phyloP scores from a whole-genome alignment of 2,113 vertebrate genomes.

The Pluvianellus socialis region DNA sequence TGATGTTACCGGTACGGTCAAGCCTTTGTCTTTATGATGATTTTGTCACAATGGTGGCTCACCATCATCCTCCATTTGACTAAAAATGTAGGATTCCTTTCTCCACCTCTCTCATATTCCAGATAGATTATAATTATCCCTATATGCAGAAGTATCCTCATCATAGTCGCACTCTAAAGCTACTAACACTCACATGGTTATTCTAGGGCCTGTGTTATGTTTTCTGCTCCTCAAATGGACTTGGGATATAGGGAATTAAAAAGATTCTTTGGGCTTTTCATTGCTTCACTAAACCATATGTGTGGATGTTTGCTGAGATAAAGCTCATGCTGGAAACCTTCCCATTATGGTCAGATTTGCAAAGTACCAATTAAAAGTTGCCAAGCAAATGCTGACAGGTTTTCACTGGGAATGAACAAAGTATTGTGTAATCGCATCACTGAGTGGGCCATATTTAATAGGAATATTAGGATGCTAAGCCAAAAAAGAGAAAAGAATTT shows the following conservation, averaged over 20 bases:
- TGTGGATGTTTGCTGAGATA: not conserved
- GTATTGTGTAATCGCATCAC: not conserved
- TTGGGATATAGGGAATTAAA: not conserved
- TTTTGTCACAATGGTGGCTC: not conserved
- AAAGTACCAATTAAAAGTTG: not conserved
- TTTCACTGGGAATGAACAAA: not conserved
- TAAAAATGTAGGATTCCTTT: not conserved
- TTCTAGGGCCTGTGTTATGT: not conserved
- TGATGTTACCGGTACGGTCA: accelerated
- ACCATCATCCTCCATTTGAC: not conserved
- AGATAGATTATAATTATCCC: not conserved
- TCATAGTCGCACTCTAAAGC: not conserved
- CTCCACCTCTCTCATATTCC: not conserved
- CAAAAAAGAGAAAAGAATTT: not conserved
- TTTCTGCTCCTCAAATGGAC: not conserved
- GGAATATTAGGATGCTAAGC: not conserved
- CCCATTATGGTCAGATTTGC: not conserved
- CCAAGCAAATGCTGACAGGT: not conserved
- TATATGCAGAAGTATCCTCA: not conserved
- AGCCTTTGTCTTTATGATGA: not conserved
- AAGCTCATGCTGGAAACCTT: not conserved
- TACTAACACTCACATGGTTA: not conserved
- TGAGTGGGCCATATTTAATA: not conserved
- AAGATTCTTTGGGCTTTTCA: not conserved
- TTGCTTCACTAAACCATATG: not conserved